Percentiles rank a stretch among this genome's conserved stretches.
These are phyloP conservation scores for Platyscelio sp. DNA, from an alignment of 2,888 invertebrate genomes.

Conservation along the genomic window DNA sequence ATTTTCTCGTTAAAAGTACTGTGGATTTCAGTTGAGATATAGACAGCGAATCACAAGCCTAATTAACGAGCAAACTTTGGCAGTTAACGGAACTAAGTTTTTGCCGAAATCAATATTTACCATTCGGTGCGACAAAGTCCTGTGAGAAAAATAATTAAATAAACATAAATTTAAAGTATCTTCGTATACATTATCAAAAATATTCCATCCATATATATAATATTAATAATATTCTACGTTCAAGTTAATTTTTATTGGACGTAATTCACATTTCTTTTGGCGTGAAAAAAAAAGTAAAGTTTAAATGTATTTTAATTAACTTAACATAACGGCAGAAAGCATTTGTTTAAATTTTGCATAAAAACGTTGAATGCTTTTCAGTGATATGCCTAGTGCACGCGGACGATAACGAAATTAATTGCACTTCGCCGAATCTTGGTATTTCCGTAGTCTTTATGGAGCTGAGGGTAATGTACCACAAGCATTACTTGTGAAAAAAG, in stretches of 20 bases:
- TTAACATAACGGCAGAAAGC: no score
- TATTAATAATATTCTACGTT: no score
- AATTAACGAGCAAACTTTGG: conserved; percentile 70
- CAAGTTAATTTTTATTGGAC: no score
- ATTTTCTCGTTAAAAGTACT: conserved; percentile 66
- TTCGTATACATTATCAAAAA: no score
- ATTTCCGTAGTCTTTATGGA: conserved; percentile 61
- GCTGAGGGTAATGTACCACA: conserved; percentile 55
- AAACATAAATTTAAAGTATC: no score
- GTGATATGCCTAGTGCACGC: conserved; percentile 49
- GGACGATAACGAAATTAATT: conserved; percentile 70
- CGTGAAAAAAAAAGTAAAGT: no score
- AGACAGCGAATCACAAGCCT: conserved; percentile 65
- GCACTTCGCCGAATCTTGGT: conserved; percentile 64
- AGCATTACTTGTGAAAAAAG: conserved; percentile 49
- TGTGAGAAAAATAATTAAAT: background rate
- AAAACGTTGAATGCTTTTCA: conserved; percentile 40
- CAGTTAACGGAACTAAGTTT: conserved; percentile 56
- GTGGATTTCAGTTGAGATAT: conserved; percentile 59
- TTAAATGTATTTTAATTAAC: no score
- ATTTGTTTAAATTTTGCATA: conserved; percentile 33
- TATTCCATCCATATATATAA: no score
- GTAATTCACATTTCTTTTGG: no score
- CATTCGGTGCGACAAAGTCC: conserved; percentile 28
- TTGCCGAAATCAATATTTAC: conserved; percentile 58